Base-by-base conservation (phyloP, 2,113 vertebrate species). In the Anoplopoma fimbria region DNA sequence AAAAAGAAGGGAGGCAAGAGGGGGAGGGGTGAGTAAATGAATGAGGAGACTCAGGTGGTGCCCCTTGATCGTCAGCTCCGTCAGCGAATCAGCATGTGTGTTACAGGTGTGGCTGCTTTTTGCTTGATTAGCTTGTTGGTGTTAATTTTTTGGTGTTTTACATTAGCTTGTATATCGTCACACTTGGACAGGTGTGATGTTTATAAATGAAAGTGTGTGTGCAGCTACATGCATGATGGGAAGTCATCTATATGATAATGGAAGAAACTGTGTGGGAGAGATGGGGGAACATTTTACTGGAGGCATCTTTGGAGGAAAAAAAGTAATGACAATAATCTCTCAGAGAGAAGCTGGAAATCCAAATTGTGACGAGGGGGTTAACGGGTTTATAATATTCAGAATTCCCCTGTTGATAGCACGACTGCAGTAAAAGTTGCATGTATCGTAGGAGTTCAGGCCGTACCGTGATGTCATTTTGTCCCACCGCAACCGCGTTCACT, bases 211-310 rank as follows among this genome's bases (percentile, higher is more conserved):
- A 12, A 33, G 19, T 60, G 33, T 64, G 70, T 53, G 31, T 33
- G n/a, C n/a, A n/a, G n/a, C n/a, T n/a, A n/a, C n/a, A n/a, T n/a
- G n/a, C n/a, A n/a, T n/a, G n/a, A n/a, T n/a, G n/a, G n/a, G 17
- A 75, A 82, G 72, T 80, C 64, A 80, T 88, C 69, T 86, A 57
- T 82, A 86, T 88, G 85, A 67, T 87, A 82, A 79, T 91, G 40
- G 65, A 70, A n/a, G 49, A 62, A 71, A 73, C 15, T 51, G 49
- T 23, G 47, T 51, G 47, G 7, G 49, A 7, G 5, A 21, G 15
- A 5, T 14, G 42, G 42, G 45, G 45, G 45, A 19, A 19, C 45
- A 47, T 47, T 21, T 47, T 6, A 47, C 45, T 47, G 4, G 45
- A 21, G 45, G 45, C 45, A 6, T 47, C 45, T 21, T 47, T 47